These are phyloP conservation scores for Goniozus legneri DNA, from an alignment of 1,140 invertebrate genomes.

Conservation along the genomic window DNA sequence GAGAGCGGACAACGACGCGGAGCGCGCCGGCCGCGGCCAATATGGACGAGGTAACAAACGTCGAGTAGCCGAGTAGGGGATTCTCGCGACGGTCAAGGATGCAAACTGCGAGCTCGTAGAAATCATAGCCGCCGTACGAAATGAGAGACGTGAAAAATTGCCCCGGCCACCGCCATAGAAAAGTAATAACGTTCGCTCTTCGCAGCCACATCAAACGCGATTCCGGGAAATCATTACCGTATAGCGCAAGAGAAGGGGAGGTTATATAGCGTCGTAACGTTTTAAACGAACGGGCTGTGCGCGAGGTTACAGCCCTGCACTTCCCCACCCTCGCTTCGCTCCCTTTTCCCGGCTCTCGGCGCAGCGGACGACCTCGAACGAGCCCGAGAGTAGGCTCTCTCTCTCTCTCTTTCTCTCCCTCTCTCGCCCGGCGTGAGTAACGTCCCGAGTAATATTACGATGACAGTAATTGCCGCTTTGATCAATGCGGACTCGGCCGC, in stretches of 20 bases:
- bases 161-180: slow-evolving; percentile 25
- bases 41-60: too few species aligned
- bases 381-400: too few species aligned
- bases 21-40: too few species aligned
- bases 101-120: slow-evolving; percentile 24
- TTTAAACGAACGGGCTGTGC: too few species aligned
- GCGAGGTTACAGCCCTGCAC: slow-evolving; percentile 9
- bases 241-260: too few species aligned
- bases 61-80: too few species aligned
- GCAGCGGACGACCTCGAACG: too few species aligned
- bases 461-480: slow-evolving; percentile 52
- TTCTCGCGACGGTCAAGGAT: too few species aligned
- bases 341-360: too few species aligned
- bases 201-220: slow-evolving; percentile 38
- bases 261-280: slow-evolving; percentile 19
- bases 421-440: slow-evolving; percentile 27
- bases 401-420: slow-evolving; percentile 2
- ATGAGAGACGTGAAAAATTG: slow-evolving; percentile 29
- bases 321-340: too few species aligned
- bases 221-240: slow-evolving; percentile 41
- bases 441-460: slow-evolving; percentile 47
- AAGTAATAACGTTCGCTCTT: slow-evolving; percentile 36
- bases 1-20: too few species aligned
- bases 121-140: slow-evolving; percentile 25
- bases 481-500: slow-evolving; percentile 43